Percentiles rank a stretch among this genome's conserved stretches.
These are phyloP conservation scores for Lucilia cuprina DNA, from an alignment of 1,140 invertebrate species.

Conservation along the genomic window DNA sequence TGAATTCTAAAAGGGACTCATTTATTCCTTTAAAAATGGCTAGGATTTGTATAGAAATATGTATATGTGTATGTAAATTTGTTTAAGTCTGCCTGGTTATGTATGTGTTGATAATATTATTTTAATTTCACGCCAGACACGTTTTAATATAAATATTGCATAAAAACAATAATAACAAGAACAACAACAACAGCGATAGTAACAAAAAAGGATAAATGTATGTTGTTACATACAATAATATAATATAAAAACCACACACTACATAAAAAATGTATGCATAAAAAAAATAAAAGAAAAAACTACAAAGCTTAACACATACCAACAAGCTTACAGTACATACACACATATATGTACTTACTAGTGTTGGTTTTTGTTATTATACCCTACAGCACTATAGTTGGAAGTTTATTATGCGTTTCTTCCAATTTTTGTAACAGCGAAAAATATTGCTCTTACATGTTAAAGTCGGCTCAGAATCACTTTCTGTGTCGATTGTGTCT, in stretches of 20 bases:
- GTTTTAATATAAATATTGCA: slow-evolving; percentile 3
- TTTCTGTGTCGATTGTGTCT: too few species aligned
- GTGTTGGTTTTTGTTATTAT: background rate
- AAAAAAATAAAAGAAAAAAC: background rate
- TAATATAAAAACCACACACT: background rate
- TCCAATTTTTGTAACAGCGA: too few species aligned
- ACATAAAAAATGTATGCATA: too few species aligned
- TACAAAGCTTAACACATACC: background rate
- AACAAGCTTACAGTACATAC: background rate
- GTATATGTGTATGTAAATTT: background rate
- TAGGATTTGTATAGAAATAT: too few species aligned
- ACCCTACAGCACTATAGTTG: too few species aligned
- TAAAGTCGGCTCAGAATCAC: too few species aligned
- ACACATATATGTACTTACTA: background rate
- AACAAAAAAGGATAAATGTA: background rate
- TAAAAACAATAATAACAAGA: slow-evolving; percentile 1
- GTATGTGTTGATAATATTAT: background rate
- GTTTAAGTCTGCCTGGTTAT: background rate
- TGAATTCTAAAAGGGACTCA: too few species aligned
- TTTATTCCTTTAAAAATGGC: too few species aligned
- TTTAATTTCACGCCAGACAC: slow-evolving; percentile 17
- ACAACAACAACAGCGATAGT: background rate
- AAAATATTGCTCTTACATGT: too few species aligned
- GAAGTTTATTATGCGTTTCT: too few species aligned
- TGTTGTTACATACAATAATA: background rate